These are phyloP conservation scores for Oscheius myriophilus DNA, from an alignment of 2,888 invertebrate genomes.

Conservation along the genomic window DNA sequence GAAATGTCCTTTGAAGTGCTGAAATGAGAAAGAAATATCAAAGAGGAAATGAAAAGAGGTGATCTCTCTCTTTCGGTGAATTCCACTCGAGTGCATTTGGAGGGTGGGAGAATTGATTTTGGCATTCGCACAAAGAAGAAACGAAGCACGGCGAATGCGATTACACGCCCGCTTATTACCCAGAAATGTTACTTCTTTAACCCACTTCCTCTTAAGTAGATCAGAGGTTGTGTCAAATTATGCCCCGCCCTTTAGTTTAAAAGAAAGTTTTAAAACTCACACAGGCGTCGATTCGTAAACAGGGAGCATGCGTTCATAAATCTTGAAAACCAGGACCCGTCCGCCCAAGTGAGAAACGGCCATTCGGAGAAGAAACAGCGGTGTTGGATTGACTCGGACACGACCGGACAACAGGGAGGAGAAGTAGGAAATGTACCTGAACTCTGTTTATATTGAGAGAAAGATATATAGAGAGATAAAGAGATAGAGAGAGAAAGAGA, in stretches of 20 bases:
- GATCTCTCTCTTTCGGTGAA: constrained; percentile 1
- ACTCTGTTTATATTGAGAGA: constrained; percentile 18
- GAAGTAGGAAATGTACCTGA: constrained; percentile 90
- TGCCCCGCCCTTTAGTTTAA: too few species aligned
- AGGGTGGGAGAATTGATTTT: constrained; percentile 10
- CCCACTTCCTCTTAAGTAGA: background rate
- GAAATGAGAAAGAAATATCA: constrained; percentile 16
- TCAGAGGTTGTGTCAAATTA: background rate
- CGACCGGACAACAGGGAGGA: constrained; percentile 87
- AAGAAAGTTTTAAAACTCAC: constrained; percentile 35
- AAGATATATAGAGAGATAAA: too few species aligned
- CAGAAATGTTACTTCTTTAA: background rate
- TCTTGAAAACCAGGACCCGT: constrained; percentile 74
- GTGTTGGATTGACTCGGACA: constrained; percentile 86
- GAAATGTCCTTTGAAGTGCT: constrained; percentile 44
- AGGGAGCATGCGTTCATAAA: constrained; percentile 89
- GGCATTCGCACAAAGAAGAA: constrained; percentile 21
- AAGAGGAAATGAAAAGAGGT: background rate
- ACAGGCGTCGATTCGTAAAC: constrained; percentile 81
- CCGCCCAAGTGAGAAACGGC: constrained; percentile 64
- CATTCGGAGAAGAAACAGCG: constrained; percentile 82
- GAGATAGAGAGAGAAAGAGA: too few species aligned
- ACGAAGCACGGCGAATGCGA: constrained; percentile 12
- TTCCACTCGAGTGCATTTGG: constrained; percentile 18
- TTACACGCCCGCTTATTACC: constrained; percentile 5